Conservation (phyloP, 2,113 vertebrate species). For the Lepus americanus region DNA sequence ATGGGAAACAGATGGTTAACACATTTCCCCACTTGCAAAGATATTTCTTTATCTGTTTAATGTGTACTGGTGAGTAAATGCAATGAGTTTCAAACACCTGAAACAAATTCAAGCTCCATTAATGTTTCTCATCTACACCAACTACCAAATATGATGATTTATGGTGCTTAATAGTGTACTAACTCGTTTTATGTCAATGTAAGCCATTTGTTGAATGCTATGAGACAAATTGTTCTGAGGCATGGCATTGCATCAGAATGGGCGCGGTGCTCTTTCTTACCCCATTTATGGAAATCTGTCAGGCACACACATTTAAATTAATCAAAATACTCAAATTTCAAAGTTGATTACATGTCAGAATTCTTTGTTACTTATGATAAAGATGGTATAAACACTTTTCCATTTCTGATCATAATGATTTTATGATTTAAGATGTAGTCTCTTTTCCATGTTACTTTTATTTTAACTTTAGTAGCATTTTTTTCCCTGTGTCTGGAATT, state of each 20-base stretch:
- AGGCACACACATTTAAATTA: constrained; percentile 63
- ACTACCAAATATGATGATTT: constrained; percentile 80
- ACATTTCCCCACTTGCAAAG: constrained; percentile 54
- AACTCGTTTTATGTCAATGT: constrained; percentile 79
- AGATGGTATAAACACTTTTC: constrained; percentile 40
- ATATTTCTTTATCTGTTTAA: constrained; percentile 69
- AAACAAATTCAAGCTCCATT: constrained; percentile 84
- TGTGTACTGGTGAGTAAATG: constrained; percentile 58
- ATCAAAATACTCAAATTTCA: constrained; percentile 67
- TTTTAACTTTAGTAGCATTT: constrained; percentile 5
- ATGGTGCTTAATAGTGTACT: constrained; percentile 79
- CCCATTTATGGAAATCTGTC: constrained; percentile 28
- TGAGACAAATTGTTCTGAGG: constrained; percentile 76
- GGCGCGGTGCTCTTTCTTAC: not conserved
- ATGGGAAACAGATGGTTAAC: constrained; percentile 66
- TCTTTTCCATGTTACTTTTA: constrained; percentile 36
- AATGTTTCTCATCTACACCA: constrained; percentile 78
- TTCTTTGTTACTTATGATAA: constrained; percentile 54
- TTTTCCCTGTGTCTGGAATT: constrained; percentile 1
- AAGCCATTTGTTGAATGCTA: constrained; percentile 72
- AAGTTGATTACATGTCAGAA: constrained; percentile 50
- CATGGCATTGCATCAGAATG: constrained; percentile 67
- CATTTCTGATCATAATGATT: constrained; percentile 49
- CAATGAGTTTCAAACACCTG: constrained; percentile 77
- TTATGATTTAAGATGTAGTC: constrained; percentile 39